Evolutionary conservation across 2,113 vertebrate species (phyloP).

Genomic region (Prochilodus magdalenae): DNA sequence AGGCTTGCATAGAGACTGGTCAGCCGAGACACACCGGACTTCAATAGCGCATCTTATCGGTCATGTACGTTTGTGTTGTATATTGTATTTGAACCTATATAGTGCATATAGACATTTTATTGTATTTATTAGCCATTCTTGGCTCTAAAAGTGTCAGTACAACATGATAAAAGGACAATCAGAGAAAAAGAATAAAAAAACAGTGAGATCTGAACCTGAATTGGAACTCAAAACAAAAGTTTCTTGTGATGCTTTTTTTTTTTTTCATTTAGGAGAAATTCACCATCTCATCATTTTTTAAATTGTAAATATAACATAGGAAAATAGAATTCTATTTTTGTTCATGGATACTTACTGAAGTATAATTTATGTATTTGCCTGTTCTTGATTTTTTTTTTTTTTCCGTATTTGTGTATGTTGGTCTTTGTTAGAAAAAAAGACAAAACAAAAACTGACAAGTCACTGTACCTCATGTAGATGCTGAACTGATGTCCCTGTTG

Average conservation of each 20-base stretch:
- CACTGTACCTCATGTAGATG: conserved; percentile 90
- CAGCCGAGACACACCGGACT: conserved; percentile 81
- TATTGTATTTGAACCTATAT: conserved; percentile 86
- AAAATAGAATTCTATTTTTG: conserved; percentile 97
- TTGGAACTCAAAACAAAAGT: conserved; percentile 89
- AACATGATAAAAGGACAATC: conserved; percentile 91
- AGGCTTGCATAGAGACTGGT: conserved; percentile 79
- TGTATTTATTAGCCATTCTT: conserved; percentile 95
- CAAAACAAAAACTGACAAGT: conserved; percentile 79
- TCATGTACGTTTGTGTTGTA: conserved; percentile 79
- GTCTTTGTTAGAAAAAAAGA: conserved; percentile 78
- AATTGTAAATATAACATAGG: conserved; percentile 99
- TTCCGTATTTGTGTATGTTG: conserved; percentile 69
- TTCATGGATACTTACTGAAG: conserved; percentile 90
- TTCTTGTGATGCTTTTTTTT: conserved; percentile 60
- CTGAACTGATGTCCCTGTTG: conserved; percentile 80
- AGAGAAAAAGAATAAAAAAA: conserved; percentile 69
- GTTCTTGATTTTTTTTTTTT: conserved; percentile 61
- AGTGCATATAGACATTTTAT: conserved; percentile 84
- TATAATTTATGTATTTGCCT: conserved; percentile 97
- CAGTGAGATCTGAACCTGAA: conserved; percentile 71
- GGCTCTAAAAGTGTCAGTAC: conserved; percentile 92
- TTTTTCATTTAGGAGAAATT: conserved; percentile 71
- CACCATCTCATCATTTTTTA: conserved; percentile 86
- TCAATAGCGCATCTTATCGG: conserved; percentile 79